A percentile compares a stretch with the other conserved stretches of the same genome.
Conservation (phyloP, 2,113 vertebrate genomes). For the Notiomystis cincta region DNA sequence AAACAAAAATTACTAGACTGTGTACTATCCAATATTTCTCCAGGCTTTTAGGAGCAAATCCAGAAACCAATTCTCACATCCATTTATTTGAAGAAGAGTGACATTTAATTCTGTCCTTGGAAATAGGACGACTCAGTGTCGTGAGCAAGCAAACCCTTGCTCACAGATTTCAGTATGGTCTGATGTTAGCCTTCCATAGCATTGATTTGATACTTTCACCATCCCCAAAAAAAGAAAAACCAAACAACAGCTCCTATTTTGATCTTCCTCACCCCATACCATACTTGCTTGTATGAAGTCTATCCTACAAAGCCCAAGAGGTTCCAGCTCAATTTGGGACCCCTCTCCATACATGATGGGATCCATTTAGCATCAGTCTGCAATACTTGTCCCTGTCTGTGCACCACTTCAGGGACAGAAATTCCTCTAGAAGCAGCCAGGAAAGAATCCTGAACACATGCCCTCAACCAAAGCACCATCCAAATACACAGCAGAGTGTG, state of each 20-base stretch:
- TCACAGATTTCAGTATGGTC: background rate
- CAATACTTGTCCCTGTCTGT: background rate
- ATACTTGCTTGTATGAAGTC: background rate
- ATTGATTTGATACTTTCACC: background rate
- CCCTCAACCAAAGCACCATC: background rate
- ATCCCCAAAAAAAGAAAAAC: background rate
- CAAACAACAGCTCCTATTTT: background rate
- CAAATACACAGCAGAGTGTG: background rate
- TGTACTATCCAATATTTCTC: background rate
- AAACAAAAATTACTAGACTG: background rate
- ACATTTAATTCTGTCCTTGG: background rate
- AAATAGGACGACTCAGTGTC: background rate
- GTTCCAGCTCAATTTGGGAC: background rate
- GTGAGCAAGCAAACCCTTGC: background rate
- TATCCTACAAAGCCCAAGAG: background rate
- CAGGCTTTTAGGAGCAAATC: background rate
- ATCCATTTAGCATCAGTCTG: background rate
- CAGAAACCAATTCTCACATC: background rate
- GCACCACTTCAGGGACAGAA: background rate
- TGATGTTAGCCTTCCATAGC: accelerated
- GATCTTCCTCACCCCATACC: background rate
- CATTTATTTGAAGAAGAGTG: background rate
- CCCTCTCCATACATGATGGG: background rate
- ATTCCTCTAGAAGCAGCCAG: background rate
- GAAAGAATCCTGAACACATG: background rate